phyloP scores from a whole-genome alignment of 2,797 vertebrate genomes.

The Anabas testudineus region DNA sequence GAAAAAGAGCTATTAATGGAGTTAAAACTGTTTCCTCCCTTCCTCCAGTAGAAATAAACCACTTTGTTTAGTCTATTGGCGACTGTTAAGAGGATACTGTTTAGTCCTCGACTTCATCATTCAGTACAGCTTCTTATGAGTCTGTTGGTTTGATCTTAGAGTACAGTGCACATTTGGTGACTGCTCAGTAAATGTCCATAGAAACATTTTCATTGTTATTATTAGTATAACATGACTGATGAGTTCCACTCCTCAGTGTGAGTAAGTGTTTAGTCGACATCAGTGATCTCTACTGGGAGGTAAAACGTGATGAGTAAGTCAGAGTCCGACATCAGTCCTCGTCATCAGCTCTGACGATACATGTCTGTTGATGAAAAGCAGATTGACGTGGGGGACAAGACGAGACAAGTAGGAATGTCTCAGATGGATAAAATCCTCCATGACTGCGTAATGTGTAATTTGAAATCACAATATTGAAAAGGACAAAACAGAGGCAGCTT shows the following conservation, averaged over 20 bases:
- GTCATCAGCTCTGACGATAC: neutral
- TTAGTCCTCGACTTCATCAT: neutral
- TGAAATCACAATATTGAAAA: neutral
- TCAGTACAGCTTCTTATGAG: neutral
- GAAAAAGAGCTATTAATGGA: neutral
- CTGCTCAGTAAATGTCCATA: neutral
- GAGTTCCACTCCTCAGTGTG: slow-evolving; percentile 1
- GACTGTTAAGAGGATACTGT: neutral
- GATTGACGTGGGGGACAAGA: neutral
- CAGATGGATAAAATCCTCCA: neutral
- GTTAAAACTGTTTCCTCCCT: neutral
- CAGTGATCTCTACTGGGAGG: slow-evolving; percentile 5
- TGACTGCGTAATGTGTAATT: neutral
- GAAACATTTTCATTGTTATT: neutral
- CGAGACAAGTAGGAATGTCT: neutral
- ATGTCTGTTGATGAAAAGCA: neutral
- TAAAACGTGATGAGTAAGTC: slow-evolving; percentile 25
- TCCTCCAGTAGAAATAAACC: neutral
- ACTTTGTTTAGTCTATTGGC: neutral
- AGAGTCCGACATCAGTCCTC: slow-evolving; percentile 10
- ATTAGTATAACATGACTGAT: neutral
- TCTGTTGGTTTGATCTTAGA: slow-evolving; percentile 6
- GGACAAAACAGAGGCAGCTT: neutral
- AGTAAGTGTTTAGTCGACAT: slow-evolving; percentile 19
- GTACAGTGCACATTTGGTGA: neutral